Evolutionary conservation across 2,888 invertebrate genomes (phyloP).

Genomic region (Drosophila infuscata): DNA sequence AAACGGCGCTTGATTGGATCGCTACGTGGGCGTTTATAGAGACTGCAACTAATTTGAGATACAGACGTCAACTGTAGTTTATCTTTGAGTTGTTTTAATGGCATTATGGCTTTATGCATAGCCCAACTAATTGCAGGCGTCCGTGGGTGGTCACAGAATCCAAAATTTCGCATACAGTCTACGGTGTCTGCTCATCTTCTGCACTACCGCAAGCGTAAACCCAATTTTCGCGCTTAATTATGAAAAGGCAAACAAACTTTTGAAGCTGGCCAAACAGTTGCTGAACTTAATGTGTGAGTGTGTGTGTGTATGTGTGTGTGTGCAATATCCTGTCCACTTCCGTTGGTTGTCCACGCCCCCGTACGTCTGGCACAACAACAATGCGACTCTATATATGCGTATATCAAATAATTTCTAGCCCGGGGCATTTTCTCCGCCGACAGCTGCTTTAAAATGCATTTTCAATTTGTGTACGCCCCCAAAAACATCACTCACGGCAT

Average conservation of each 20-base stretch:
- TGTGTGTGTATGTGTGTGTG: constrained; percentile 17
- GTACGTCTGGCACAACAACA: constrained; percentile 64
- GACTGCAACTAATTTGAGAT: constrained; percentile 76
- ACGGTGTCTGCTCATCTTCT: constrained; percentile 4
- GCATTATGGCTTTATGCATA: constrained; percentile 28
- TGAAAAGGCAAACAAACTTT: constrained; percentile 65
- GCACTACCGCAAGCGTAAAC: constrained; percentile 11
- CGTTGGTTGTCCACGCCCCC: constrained; percentile 23
- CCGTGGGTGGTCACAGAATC: constrained; percentile 60
- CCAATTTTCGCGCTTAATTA: constrained; percentile 79
- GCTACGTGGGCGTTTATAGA: constrained; percentile 61
- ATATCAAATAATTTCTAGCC: constrained; percentile 73
- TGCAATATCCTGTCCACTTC: constrained; percentile 49
- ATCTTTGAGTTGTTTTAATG: constrained; percentile 66
- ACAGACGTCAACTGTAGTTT: constrained; percentile 65
- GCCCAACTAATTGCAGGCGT: constrained; percentile 65
- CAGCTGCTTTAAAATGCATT: constrained; percentile 80
- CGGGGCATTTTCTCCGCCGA: constrained; percentile 51
- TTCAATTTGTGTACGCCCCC: constrained; percentile 65
- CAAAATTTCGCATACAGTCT: neutral
- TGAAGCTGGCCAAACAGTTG: constrained; percentile 40
- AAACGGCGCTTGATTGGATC: constrained; percentile 72
- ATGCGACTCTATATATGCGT: constrained; percentile 3
- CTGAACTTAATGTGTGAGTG: constrained; percentile 4
- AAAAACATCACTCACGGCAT: constrained; percentile 8